phyloP scores from a whole-genome alignment of 2,113 vertebrate genomes.

The Rhinopomastus cyanomelas region DNA sequence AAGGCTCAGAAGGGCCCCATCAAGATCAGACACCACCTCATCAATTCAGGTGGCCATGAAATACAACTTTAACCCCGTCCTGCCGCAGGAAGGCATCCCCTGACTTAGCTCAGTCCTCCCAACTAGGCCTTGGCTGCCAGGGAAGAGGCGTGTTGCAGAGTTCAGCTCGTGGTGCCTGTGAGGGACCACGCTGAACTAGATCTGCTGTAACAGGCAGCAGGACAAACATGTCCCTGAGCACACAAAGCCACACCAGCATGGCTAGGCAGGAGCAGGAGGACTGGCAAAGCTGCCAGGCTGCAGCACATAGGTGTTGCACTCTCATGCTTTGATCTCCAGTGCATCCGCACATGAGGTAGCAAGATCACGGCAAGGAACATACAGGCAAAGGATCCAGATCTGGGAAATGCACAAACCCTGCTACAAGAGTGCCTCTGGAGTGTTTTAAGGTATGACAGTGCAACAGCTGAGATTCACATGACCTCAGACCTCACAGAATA shows the following conservation, averaged over 20 bases:
- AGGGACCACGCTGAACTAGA: neutral
- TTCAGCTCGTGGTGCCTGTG: neutral
- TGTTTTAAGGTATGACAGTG: neutral
- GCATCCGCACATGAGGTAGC: neutral
- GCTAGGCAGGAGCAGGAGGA: neutral
- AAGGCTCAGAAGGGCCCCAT: neutral
- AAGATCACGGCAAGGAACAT: neutral
- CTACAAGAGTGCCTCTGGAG: neutral
- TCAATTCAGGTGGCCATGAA: neutral
- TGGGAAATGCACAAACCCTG: neutral
- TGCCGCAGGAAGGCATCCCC: neutral
- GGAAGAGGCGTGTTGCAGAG: neutral
- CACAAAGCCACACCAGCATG: fast-evolving
- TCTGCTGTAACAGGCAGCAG: neutral
- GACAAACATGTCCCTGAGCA: neutral
- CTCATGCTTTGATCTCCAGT: neutral
- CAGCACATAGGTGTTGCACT: fast-evolving
- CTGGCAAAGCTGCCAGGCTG: neutral
- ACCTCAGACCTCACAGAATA: neutral
- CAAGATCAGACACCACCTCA: neutral
- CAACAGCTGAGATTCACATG: neutral
- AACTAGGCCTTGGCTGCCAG: neutral
- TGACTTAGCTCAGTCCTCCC: neutral
- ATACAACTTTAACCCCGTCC: neutral
- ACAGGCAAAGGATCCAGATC: neutral